Conservation (phyloP, 1,140 invertebrate species). For the Lycorma delicatula region DNA sequence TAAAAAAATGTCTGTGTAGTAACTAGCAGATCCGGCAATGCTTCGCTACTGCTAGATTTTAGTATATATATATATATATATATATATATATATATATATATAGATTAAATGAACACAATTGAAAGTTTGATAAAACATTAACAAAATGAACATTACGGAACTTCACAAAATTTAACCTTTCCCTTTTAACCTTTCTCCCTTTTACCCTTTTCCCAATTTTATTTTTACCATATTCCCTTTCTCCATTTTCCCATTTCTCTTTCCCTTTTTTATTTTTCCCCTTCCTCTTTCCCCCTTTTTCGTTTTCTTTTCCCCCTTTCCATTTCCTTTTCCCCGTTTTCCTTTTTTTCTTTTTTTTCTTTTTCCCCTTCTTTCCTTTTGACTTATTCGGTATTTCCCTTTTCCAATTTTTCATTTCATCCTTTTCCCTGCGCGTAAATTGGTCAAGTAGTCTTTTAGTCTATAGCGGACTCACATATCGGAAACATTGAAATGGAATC, state of each 20-base stretch:
- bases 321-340: background rate
- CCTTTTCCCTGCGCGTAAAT: background rate
- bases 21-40: no score
- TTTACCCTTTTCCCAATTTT: background rate
- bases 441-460: no score
- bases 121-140: no score
- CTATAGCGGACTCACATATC: no score
- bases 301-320: background rate
- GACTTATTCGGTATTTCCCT: background rate
- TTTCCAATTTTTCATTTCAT: background rate
- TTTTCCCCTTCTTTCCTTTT: background rate
- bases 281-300: background rate
- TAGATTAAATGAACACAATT: no score
- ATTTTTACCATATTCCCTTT: background rate
- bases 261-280: background rate
- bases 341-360: background rate
- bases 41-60: no score
- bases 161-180: background rate
- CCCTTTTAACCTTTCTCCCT: background rate
- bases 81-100: no score
- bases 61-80: no score
- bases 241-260: background rate
- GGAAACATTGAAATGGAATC: no score
- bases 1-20: no score
- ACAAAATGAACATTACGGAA: no score